Evolutionary conservation across 1,140 invertebrate species (phyloP).

Genomic region (Cherax quadricarinatus): DNA sequence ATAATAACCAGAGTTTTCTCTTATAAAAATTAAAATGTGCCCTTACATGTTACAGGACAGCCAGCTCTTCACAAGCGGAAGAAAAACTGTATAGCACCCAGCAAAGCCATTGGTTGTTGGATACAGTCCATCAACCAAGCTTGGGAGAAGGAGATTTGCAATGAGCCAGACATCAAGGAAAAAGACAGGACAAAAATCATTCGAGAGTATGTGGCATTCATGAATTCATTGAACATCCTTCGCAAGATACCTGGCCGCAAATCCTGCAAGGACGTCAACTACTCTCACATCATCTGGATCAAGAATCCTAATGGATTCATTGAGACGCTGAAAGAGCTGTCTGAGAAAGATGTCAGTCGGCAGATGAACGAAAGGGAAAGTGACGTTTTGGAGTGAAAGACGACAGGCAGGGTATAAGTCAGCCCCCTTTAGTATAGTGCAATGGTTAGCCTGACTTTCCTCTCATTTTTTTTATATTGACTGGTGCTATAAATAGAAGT

Average conservation of each 20-base stretch:
- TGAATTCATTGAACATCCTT: neutral
- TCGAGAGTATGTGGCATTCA: neutral
- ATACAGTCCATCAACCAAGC: slow-evolving; percentile 8
- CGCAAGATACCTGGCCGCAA: slow-evolving; percentile 35
- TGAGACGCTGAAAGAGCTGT: slow-evolving; percentile 11
- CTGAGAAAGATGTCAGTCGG: slow-evolving; percentile 15
- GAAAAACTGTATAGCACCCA: neutral
- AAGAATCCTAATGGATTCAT: slow-evolving; percentile 22
- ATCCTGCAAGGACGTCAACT: slow-evolving; percentile 7
- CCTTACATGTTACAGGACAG: neutral
- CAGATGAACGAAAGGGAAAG: slow-evolving; percentile 42
- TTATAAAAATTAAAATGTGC: too few species aligned
- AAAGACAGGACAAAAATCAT: neutral
- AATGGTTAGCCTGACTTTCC: neutral
- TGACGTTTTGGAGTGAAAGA: slow-evolving; percentile 18
- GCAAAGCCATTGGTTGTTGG: slow-evolving; percentile 1
- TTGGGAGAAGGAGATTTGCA: slow-evolving; percentile 17
- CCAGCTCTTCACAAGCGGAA: neutral
- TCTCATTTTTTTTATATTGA: neutral
- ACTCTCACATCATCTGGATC: slow-evolving; percentile 1
- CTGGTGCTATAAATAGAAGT: neutral
- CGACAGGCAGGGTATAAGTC: neutral
- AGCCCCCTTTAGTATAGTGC: neutral
- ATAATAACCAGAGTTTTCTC: too few species aligned
- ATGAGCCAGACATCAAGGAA: neutral